Base-by-base conservation (phyloP, 1,140 invertebrate species). In the Apocrypta bakeri region DNA sequence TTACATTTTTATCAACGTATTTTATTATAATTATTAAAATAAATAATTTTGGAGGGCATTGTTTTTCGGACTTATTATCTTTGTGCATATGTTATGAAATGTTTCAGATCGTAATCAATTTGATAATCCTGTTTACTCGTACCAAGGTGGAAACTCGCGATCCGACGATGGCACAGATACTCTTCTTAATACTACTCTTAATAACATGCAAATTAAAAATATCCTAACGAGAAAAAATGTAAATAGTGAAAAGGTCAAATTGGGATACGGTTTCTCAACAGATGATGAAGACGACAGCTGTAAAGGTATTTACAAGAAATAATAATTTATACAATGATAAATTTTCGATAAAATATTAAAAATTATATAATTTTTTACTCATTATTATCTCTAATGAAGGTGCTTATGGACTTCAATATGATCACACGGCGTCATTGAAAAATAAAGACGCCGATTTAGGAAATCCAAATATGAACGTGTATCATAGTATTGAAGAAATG, bases 51-150 rank as follows among this genome's bases (percentile, higher is more conserved):
- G n/a, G n/a, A n/a, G n/a, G n/a, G n/a, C n/a, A n/a, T n/a, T n/a
- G n/a, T n/a, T n/a, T n/a, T n/a, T n/a, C n/a, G n/a, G n/a, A n/a
- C n/a, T n/a, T n/a, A n/a, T n/a, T n/a, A n/a, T n/a, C n/a, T n/a
- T n/a, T n/a, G n/a, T n/a, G n/a, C n/a, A 66, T 66, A 0, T 66
- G 24, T n/a, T 7, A 56, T 56, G 21, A n/a, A 21, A 27, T 29
- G 25, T 90, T 92, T 79, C 89, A 96, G 96, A 97, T 89, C 95
- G 95, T 85, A 96, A 97, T 89, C 97, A 98, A 91, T 98, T 98
- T 90, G 97, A 98, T 90, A 98, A 98, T 93, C 97, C 97, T 0
- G 96, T 97, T 1, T 98, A 98, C 90, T 95, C 96, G 0, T 96
- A 95, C 91, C 95, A 96, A 91, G 92, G 92, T 25, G 92, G 92